A percentile compares a stretch with the other conserved stretches of the same genome.
These are phyloP conservation scores for Asobara japonica DNA, from an alignment of 1,140 invertebrate genomes.

Conservation along the genomic window DNA sequence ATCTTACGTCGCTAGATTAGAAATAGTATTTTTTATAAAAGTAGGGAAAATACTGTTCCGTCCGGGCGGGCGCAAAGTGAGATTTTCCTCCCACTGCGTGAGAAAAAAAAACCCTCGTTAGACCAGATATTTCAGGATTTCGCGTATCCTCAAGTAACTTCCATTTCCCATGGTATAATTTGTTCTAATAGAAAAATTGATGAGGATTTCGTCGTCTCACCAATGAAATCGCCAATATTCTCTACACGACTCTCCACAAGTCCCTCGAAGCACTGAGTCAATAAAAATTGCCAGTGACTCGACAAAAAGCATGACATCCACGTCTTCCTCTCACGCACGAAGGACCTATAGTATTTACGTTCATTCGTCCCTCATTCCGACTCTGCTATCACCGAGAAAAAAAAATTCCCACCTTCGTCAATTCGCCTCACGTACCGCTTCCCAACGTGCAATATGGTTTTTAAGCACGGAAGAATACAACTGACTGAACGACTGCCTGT, in stretches of 20 bases:
- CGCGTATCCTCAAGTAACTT: too few relatives aligned
- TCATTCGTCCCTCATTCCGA: slow-evolving; percentile 5
- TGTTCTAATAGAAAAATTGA: not conserved
- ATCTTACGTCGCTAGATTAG: too few relatives aligned
- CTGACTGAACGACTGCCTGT: slow-evolving; percentile 45
- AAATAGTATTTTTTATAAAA: too few relatives aligned
- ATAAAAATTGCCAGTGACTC: slow-evolving; percentile 4
- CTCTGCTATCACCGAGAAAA: not conserved
- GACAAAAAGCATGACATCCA: not conserved
- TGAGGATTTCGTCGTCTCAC: not conserved
- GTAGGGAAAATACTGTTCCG: too few relatives aligned
- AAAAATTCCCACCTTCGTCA: not conserved
- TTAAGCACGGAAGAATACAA: slow-evolving; percentile 19
- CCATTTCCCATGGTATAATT: too few relatives aligned
- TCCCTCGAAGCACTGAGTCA: not conserved
- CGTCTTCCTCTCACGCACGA: slow-evolving; percentile 2
- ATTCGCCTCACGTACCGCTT: not conserved
- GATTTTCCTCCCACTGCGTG: too few relatives aligned
- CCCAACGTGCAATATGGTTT: slow-evolving; percentile 7
- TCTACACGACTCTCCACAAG: not conserved
- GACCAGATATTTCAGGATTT: too few relatives aligned
- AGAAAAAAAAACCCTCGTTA: too few relatives aligned
- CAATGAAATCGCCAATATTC: not conserved
- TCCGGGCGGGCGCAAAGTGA: too few relatives aligned
- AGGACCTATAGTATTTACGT: not conserved